These are phyloP conservation scores for Conomelus anceps DNA, from an alignment of 2,888 invertebrate genomes.

Conservation along the genomic window DNA sequence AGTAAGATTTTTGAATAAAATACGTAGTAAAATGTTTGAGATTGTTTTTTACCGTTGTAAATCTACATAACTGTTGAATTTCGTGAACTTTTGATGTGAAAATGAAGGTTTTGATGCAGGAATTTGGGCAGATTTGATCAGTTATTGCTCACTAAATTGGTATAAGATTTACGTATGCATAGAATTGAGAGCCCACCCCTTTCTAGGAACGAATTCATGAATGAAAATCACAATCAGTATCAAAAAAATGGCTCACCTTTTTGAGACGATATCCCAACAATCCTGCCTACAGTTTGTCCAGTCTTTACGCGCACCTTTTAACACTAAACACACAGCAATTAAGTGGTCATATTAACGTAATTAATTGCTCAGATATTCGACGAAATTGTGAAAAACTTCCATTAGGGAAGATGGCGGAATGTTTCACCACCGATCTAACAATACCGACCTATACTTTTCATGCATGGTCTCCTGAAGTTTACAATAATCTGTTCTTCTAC, in stretches of 20 bases:
- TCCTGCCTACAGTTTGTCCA: slow-evolving; percentile 6
- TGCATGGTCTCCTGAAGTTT: slow-evolving; percentile 43
- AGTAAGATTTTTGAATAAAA: neutral
- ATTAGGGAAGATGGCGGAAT: slow-evolving; percentile 55
- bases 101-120: neutral
- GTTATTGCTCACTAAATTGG: neutral
- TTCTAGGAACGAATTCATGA: neutral
- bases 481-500: slow-evolving; percentile 1
- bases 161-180: neutral
- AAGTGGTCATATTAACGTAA: slow-evolving; percentile 25
- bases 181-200: neutral
- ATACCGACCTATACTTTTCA: slow-evolving; percentile 46
- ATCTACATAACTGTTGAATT: neutral
- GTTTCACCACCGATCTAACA: slow-evolving; percentile 40
- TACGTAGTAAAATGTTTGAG: neutral
- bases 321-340: slow-evolving; percentile 16
- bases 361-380: slow-evolving; percentile 21
- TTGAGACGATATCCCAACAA: slow-evolving; percentile 22
- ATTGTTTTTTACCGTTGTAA: neutral
- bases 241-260: slow-evolving; percentile 22
- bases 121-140: neutral
- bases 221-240: neutral
- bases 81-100: neutral
- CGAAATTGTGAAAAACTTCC: slow-evolving; percentile 45
- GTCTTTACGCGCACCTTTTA: slow-evolving; percentile 16